phyloP scores from a whole-genome alignment of 2,113 vertebrate genomes.

The Muntiacus reevesi region DNA sequence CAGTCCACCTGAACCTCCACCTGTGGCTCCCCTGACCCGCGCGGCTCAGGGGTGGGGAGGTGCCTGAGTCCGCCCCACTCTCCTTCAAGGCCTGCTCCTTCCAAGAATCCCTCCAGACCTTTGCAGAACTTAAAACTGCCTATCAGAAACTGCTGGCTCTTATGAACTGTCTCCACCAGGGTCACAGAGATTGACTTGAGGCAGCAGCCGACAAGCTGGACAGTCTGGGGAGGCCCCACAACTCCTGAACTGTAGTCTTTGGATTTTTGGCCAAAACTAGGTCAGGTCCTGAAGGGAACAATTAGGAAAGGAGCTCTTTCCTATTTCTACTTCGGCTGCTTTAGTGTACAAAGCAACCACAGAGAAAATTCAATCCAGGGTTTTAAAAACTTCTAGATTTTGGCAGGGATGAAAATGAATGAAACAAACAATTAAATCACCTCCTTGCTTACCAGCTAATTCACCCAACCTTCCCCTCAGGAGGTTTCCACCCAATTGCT shows the following conservation, averaged over 20 bases:
- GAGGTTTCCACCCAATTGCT: neutral
- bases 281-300: slow-evolving; percentile 57
- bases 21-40: too few relatives aligned
- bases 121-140: neutral
- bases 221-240: neutral
- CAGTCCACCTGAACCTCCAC: neutral
- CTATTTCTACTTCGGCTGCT: neutral
- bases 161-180: neutral
- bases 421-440: slow-evolving; percentile 12
- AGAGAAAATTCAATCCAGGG: slow-evolving; percentile 31
- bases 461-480: neutral
- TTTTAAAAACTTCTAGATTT: neutral
- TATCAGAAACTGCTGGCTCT: neutral
- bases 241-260: neutral
- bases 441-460: neutral
- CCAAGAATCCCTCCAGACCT: neutral
- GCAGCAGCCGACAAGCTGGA: neutral
- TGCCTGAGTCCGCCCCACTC: too few relatives aligned
- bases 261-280: slow-evolving; percentile 55
- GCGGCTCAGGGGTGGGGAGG: accelerated
- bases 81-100: neutral
- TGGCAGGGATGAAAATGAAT: slow-evolving; percentile 40
- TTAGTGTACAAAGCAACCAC: neutral
- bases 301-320: slow-evolving; percentile 36
- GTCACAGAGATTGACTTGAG: neutral